phyloP scores from a whole-genome alignment of 2,113 vertebrate species.

The Phycodurus eques region DNA sequence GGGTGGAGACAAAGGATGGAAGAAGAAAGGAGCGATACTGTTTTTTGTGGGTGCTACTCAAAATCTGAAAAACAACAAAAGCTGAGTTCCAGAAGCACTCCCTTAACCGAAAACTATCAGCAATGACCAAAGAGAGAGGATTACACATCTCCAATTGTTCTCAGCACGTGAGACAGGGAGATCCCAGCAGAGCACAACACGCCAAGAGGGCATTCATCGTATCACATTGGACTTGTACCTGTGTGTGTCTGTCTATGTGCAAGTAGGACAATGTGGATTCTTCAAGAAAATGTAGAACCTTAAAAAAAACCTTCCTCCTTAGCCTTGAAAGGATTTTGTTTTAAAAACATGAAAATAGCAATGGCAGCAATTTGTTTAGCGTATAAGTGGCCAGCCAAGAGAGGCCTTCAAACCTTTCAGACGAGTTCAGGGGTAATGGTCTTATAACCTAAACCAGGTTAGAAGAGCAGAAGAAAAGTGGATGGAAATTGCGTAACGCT shows the following conservation, averaged over 20 bases:
- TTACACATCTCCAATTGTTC: constrained; percentile 49
- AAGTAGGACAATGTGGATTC: constrained; percentile 40
- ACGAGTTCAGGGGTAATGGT: constrained; percentile 64
- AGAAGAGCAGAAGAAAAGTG: constrained; percentile 22
- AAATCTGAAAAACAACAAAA: neutral
- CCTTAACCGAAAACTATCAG: constrained; percentile 55
- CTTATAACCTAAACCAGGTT: constrained; percentile 53
- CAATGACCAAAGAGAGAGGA: constrained; percentile 34
- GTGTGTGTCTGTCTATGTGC: constrained; percentile 11
- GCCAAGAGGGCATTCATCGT: constrained; percentile 50
- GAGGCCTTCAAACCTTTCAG: constrained; percentile 62
- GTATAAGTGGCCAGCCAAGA: constrained; percentile 48
- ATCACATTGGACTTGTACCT: constrained; percentile 44
- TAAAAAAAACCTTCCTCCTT: constrained; percentile 26
- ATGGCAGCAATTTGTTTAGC: constrained; percentile 51
- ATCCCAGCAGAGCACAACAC: constrained; percentile 47
- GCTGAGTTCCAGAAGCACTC: constrained; percentile 14
- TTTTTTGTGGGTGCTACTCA: constrained; percentile 34
- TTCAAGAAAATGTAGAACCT: constrained; percentile 46
- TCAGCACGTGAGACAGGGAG: constrained; percentile 54
- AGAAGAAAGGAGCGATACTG: constrained; percentile 6
- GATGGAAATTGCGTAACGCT: constrained; percentile 48
- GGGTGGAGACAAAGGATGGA: constrained; percentile 32
- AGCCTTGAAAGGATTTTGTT: constrained; percentile 54
- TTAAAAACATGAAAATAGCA: constrained; percentile 52